A percentile compares a stretch with the other conserved stretches of the same genome.
These are phyloP conservation scores for Cyprinodon variegatus DNA, from an alignment of 2,113 vertebrate species.

Conservation along the genomic window DNA sequence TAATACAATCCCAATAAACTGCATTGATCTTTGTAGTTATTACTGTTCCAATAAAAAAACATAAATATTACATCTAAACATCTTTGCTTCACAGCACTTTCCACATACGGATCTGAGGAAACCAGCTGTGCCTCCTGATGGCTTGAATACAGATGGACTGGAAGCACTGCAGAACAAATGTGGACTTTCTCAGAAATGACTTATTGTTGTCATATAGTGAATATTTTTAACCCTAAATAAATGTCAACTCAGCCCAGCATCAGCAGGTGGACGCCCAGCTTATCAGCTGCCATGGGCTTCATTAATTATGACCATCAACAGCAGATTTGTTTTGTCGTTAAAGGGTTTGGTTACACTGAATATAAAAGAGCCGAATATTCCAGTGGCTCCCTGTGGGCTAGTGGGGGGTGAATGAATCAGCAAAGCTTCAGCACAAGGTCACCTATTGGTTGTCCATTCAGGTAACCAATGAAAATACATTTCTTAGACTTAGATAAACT, in stretches of 20 bases:
- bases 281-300: constrained; percentile 45
- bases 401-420: constrained; percentile 7
- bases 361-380: constrained; percentile 56
- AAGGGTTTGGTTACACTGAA: constrained; percentile 42
- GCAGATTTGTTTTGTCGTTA: constrained; percentile 49
- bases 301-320: constrained; percentile 60
- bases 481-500: too few relatives aligned
- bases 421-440: too few relatives aligned
- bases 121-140: neutral
- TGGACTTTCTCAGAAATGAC: neutral
- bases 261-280: neutral
- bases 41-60: neutral
- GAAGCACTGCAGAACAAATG: neutral
- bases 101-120: constrained; percentile 80
- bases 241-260: neutral
- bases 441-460: too few relatives aligned
- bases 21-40: neutral
- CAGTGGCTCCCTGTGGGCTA: constrained; percentile 1
- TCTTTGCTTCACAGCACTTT: constrained; percentile 76
- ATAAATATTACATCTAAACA: neutral
- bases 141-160: constrained; percentile 4
- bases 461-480: too few relatives aligned
- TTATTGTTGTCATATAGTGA: neutral
- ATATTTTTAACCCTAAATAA: neutral
- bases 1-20: neutral